Evolutionary conservation across 2,797 vertebrate genomes (phyloP).

Genomic region (Acanthis flammea): DNA sequence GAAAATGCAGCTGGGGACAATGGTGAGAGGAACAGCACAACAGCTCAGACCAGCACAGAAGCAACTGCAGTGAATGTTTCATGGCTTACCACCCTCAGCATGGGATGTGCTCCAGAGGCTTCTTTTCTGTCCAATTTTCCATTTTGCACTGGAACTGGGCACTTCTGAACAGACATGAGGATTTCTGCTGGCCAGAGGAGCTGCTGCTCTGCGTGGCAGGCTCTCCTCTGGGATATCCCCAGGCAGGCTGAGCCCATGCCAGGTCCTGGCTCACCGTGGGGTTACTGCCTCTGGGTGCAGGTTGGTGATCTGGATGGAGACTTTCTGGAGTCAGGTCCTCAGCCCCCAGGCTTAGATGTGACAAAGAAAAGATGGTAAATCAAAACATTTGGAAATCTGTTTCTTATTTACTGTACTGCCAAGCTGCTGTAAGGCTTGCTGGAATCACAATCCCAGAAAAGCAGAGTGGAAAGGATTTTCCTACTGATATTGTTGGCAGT

Average conservation of each 20-base stretch:
- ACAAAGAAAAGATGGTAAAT: neutral
- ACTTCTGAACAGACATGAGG: neutral
- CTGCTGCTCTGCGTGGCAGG: accelerated
- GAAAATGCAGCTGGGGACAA: neutral
- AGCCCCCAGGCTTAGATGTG: neutral
- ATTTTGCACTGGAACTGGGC: neutral
- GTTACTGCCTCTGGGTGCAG: neutral
- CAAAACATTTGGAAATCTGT: constrained; percentile 33
- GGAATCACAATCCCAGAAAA: neutral
- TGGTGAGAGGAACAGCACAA: neutral
- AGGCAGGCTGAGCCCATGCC: neutral
- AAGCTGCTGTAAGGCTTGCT: neutral
- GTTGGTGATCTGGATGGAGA: accelerated
- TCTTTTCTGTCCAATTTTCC: neutral
- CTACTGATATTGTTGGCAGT: neutral
- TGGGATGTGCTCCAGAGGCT: neutral
- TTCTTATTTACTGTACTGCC: constrained; percentile 48
- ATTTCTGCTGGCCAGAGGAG: neutral
- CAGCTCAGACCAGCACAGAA: neutral
- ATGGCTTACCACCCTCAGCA: neutral
- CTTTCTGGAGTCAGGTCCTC: neutral
- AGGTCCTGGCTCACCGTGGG: accelerated
- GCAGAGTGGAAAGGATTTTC: neutral
- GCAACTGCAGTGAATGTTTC: neutral
- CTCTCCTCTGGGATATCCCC: neutral